Percentiles rank a stretch among this genome's conserved stretches.
phyloP scores from a whole-genome alignment of 2,113 vertebrate species.

The Terrapene triunguis region DNA sequence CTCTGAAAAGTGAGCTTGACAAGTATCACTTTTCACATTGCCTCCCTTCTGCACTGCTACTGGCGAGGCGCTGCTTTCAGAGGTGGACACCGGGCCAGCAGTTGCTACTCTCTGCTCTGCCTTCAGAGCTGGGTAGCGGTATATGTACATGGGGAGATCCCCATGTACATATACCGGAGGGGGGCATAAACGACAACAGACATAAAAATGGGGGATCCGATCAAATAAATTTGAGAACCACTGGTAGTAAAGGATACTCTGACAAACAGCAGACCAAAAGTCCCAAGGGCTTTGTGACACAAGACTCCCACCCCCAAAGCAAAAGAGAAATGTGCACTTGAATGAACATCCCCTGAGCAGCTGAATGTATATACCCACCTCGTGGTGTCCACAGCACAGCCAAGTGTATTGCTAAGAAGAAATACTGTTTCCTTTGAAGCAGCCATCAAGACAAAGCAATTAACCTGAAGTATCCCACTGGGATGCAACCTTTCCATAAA shows the following conservation, averaged over 20 bases:
- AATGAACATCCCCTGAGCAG: not conserved
- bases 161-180: too few species aligned
- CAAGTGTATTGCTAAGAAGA: not conserved
- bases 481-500: not conserved
- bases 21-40: too few species aligned
- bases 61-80: too few species aligned
- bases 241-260: not conserved
- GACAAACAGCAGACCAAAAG: not conserved
- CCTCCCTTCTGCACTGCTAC: too few species aligned
- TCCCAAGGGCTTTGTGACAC: not conserved
- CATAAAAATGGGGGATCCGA: too few species aligned
- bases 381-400: not conserved
- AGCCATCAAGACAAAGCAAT: not conserved
- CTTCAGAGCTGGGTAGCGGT: too few species aligned
- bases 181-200: not conserved
- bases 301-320: slow-evolving; percentile 41
- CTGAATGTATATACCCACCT: not conserved
- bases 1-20: too few species aligned
- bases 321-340: slow-evolving; percentile 1
- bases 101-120: too few species aligned
- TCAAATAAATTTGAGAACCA: too few species aligned
- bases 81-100: too few species aligned
- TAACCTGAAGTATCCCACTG: not conserved
- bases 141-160: not conserved
- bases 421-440: not conserved